Conservation (phyloP, 2,888 invertebrate genomes). For the Pyrrhosoma nymphula region DNA sequence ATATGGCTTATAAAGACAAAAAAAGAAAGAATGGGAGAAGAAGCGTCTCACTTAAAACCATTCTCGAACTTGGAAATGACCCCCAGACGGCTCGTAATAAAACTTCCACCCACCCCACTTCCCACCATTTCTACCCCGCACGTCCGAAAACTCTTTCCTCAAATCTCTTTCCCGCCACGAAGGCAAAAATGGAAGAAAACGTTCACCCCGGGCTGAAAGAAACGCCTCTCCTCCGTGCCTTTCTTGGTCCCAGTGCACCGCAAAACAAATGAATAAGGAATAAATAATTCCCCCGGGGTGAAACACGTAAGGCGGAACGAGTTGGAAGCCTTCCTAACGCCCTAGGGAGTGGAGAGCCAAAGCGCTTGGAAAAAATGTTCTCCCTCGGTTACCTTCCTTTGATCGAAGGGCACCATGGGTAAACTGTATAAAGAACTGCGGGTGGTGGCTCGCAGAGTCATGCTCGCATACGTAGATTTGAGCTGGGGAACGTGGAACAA, state of each 20-base stretch:
- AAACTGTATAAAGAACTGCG: not conserved
- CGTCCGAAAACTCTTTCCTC: not conserved
- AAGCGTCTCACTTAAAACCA: not conserved
- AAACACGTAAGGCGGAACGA: not conserved
- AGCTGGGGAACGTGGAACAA: not conserved
- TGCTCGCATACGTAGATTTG: not conserved
- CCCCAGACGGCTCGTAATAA: conserved; percentile 32
- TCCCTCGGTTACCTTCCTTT: not conserved
- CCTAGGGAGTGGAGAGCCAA: not conserved
- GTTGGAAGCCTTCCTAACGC: not conserved
- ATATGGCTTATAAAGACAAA: not conserved
- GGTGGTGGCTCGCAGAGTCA: not conserved
- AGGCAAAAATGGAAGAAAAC: not conserved
- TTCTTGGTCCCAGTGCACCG: not conserved
- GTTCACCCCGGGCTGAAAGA: not conserved
- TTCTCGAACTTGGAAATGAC: not conserved
- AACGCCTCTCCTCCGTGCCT: not conserved
- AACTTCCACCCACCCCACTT: not conserved
- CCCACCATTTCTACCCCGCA: not conserved
- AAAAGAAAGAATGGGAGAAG: not conserved
- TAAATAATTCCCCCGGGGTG: not conserved
- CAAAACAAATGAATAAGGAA: not conserved
- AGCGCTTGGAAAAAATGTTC: not conserved
- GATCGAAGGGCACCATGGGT: not conserved
- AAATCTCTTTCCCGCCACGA: not conserved